phyloP scores from a whole-genome alignment of 2,113 vertebrate genomes.

The Morone chrysops region DNA sequence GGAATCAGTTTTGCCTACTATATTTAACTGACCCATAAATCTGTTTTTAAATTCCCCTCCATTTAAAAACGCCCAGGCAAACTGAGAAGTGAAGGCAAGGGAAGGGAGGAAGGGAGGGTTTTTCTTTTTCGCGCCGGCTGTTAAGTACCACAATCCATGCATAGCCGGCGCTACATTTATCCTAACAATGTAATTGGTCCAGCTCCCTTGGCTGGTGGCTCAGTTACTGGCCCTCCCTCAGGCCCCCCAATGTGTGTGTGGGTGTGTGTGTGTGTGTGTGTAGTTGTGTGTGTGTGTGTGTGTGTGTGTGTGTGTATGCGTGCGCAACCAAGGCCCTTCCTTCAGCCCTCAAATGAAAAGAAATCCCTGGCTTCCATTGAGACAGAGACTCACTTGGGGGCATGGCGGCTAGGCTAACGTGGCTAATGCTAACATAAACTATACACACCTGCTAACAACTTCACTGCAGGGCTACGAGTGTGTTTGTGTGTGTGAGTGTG shows the following conservation, averaged over 20 bases:
- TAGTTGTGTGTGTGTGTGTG: constrained; percentile 18
- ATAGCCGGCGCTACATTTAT: constrained; percentile 85
- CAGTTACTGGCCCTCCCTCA: constrained; percentile 84
- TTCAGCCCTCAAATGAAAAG: constrained; percentile 77
- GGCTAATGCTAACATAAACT: constrained; percentile 83
- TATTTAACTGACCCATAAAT: constrained; percentile 92
- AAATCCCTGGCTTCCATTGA: constrained; percentile 87
- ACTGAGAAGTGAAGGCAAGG: constrained; percentile 60
- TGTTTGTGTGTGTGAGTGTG: constrained; percentile 38
- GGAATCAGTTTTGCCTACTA: constrained; percentile 87
- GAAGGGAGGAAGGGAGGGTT: constrained; percentile 72
- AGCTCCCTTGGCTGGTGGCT: constrained; percentile 87
- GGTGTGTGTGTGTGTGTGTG: constrained; percentile 32
- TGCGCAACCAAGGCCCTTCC: constrained; percentile 60
- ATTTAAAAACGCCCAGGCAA: constrained; percentile 85
- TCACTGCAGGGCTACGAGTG: constrained; percentile 77
- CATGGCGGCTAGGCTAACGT: constrained; percentile 59
- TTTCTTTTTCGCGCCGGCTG: constrained; percentile 82
- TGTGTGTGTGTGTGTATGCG: constrained; percentile 34
- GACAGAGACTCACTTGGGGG: constrained; percentile 68
- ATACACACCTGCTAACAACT: constrained; percentile 84
- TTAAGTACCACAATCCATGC: constrained; percentile 89
- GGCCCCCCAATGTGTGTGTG: constrained; percentile 64
- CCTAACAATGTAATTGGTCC: constrained; percentile 89
- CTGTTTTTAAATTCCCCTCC: constrained; percentile 89